These are phyloP conservation scores for Cryptocheilus praepositus DNA, from an alignment of 2,888 invertebrate genomes.

Conservation along the genomic window DNA sequence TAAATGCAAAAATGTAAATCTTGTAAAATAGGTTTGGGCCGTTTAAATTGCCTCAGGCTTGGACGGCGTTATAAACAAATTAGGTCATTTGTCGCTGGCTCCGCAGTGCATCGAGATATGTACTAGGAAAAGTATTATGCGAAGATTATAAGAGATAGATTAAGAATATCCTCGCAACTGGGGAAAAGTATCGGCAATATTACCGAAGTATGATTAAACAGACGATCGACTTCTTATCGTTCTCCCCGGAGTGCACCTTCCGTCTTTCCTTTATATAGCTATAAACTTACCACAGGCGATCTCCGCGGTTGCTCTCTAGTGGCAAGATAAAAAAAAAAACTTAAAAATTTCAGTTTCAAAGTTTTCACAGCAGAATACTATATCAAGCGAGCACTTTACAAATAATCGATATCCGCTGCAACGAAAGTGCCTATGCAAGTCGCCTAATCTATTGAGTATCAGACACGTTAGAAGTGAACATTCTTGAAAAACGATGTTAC, in stretches of 20 bases:
- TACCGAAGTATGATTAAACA: constrained; percentile 37
- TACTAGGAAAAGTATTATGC: not conserved
- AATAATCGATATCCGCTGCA: constrained; percentile 1
- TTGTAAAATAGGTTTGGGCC: too few species aligned
- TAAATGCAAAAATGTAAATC: too few species aligned
- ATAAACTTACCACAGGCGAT: constrained; percentile 32
- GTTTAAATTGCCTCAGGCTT: too few species aligned
- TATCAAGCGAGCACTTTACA: too few species aligned
- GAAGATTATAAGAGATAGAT: too few species aligned
- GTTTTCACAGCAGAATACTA: too few species aligned
- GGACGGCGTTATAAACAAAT: too few species aligned
- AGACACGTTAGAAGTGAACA: too few species aligned
- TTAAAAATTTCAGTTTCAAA: constrained; percentile 8
- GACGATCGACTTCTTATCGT: constrained; percentile 47
- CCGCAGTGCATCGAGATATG: not conserved
- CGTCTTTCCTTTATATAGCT: constrained; percentile 32
- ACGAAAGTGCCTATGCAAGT: too few species aligned
- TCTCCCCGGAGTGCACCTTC: constrained; percentile 13
- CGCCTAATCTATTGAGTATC: too few species aligned
- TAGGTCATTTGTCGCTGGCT: not conserved
- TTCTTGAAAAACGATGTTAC: too few species aligned
- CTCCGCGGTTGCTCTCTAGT: constrained; percentile 24
- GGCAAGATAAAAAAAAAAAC: constrained; percentile 29
- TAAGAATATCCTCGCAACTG: too few species aligned
- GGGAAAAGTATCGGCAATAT: constrained; percentile 12